Base-by-base conservation (phyloP, 2,113 vertebrate genomes). In the Oreotrochilus melanogaster region DNA sequence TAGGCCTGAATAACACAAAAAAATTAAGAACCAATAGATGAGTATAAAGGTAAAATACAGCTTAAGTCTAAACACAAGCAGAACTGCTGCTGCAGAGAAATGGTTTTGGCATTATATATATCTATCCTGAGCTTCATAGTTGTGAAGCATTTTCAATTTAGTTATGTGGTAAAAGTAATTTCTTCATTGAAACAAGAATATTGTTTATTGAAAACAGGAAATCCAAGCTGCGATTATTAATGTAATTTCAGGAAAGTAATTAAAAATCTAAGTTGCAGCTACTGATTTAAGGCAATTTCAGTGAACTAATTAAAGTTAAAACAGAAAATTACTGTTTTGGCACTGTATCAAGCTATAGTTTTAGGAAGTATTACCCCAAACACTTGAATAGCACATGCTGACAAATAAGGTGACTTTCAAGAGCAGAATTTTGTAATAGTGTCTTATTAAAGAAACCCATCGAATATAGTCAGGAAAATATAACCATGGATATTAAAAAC, bases 321-420 rank as follows among this genome's bases (percentile, higher is more conserved):
- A 37, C 65, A 96, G 72, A 96, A 96, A 97, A 93, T 94, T 66
- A 78, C 91, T 91, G 58, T 83, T 97, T 73, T 97, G 91, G 84
- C 88, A 80, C 95, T 97, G 92, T 97, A 94, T 97, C 96, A 97
- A 96, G 87, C 91, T 95, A 88, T 89, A 96, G 71, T 88, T 97
- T 93, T 87, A 95, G 83, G 80, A 96, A 87, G 76, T 78, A 95
- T 91, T 96, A 97, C 90, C 60, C 79, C 69, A 95, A 97, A 73
- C 10, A 39, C 50, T 88, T 75, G 75, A 78, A 82, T 97, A 97
- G 91, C 73, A 87, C 45, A 72, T 95, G 57, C 43, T 25, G 39
- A 92, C 95, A 96, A 97, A 90, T 96, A 83, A 84, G 79, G 62
- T 93, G 53, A 95, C 86, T 96, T 97, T 96, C 60, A 88, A 28